Evolutionary conservation across 2,113 vertebrate genomes (phyloP).

Genomic region (Corythornis cristatus): DNA sequence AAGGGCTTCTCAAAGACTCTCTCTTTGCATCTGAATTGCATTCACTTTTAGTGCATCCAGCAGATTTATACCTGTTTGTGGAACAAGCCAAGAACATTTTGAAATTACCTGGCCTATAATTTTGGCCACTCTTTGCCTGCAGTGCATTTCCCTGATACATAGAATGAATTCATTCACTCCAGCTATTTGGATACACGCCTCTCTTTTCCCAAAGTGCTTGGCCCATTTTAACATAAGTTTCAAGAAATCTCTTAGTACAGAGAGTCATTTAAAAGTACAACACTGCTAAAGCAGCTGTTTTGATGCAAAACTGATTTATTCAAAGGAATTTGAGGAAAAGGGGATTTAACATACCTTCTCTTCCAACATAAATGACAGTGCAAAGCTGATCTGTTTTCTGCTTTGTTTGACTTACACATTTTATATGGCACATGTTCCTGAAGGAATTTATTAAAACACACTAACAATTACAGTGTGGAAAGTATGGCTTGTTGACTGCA

Average conservation of each 20-base stretch:
- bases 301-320: constrained; percentile 19
- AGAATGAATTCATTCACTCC: constrained; percentile 56
- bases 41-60: background rate
- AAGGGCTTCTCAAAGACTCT: constrained; percentile 1
- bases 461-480: background rate
- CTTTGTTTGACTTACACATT: background rate
- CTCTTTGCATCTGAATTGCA: background rate
- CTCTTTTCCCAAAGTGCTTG: background rate
- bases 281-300: background rate
- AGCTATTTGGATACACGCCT: background rate
- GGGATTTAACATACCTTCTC: background rate
- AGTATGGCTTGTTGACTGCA: background rate
- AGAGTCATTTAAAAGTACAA: constrained; percentile 17
- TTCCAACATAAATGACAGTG: constrained; percentile 1
- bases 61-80: constrained; percentile 42
- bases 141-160: background rate
- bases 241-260: constrained; percentile 5
- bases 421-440: background rate
- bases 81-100: constrained; percentile 42
- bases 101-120: constrained; percentile 39
- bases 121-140: background rate
- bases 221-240: background rate
- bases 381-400: constrained; percentile 10
- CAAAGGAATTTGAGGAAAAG: constrained; percentile 14
- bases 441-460: background rate